These are phyloP conservation scores for Agrochola lychnidis DNA, from an alignment of 2,888 invertebrate genomes.

Conservation along the genomic window DNA sequence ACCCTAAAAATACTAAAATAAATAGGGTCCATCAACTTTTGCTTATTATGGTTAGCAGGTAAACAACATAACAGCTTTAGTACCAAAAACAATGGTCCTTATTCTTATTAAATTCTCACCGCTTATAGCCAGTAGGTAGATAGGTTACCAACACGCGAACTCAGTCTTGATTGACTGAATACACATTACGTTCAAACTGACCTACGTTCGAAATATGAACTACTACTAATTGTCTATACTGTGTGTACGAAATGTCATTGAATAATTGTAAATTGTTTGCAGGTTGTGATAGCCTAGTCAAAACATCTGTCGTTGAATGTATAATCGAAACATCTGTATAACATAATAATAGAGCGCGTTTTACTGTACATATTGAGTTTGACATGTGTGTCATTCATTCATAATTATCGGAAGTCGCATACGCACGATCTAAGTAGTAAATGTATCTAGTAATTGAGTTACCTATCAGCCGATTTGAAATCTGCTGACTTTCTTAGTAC, in stretches of 20 bases:
- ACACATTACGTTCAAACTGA: not conserved
- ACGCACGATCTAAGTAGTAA: not conserved
- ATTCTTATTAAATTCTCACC: not conserved
- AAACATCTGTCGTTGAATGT: slow-evolving; percentile 36
- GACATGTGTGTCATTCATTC: slow-evolving; percentile 19
- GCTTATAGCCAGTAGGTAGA: too few species aligned
- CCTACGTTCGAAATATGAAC: slow-evolving; percentile 7
- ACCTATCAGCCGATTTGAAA: not conserved
- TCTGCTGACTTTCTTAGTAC: not conserved
- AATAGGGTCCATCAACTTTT: not conserved
- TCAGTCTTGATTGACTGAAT: not conserved
- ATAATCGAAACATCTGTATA: slow-evolving; percentile 30
- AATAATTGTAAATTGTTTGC: not conserved
- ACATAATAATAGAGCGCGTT: slow-evolving; percentile 37
- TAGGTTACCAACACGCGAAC: not conserved
- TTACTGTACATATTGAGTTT: not conserved
- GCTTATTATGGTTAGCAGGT: not conserved
- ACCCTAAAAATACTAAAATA: not conserved
- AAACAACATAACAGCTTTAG: not conserved
- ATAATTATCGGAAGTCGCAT: slow-evolving; percentile 21
- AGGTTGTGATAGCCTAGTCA: slow-evolving; percentile 21
- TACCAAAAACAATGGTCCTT: not conserved
- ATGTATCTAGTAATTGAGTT: not conserved
- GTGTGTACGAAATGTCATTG: not conserved
- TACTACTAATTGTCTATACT: not conserved